Evolutionary conservation across 2,113 vertebrate genomes (phyloP).

Genomic region (Australoheros scitulus): DNA sequence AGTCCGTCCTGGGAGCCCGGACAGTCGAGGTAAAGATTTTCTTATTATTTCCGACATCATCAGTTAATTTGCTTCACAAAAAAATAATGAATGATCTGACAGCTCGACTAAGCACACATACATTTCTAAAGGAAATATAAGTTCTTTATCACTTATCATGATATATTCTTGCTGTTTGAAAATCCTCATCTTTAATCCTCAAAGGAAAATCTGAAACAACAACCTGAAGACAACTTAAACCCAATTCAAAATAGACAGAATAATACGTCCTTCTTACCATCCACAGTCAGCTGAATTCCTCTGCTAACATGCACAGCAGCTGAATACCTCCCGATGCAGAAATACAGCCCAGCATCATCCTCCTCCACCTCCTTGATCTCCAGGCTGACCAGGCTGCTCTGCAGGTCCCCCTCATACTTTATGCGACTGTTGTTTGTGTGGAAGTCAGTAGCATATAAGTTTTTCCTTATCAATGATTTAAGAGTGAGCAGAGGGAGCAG

Average conservation of each 20-base stretch:
- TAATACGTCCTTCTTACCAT: slow-evolving; percentile 7
- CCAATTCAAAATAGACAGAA: not conserved
- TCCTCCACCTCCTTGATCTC: slow-evolving; percentile 23
- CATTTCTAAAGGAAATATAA: not conserved
- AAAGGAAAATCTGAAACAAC: not conserved
- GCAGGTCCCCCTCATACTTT: fast-evolving
- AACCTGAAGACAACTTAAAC: not conserved
- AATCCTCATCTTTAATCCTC: not conserved
- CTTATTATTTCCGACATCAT: too few species aligned
- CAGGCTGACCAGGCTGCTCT: not conserved
- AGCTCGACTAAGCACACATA: not conserved
- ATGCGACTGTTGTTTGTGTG: fast-evolving
- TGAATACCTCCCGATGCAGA: not conserved
- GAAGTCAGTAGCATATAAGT: fast-evolving
- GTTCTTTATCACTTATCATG: fast-evolving
- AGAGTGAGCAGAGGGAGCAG: slow-evolving; percentile 43
- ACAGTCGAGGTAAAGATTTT: not conserved
- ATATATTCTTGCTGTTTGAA: not conserved
- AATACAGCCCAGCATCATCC: slow-evolving; percentile 54
- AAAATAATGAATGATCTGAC: too few species aligned
- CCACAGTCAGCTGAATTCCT: slow-evolving; percentile 25
- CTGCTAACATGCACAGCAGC: fast-evolving
- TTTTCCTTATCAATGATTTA: fast-evolving
- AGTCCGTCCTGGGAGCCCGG: not conserved
- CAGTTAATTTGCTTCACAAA: too few species aligned